Conservation (phyloP, 2,113 vertebrate genomes). For the Orycteropus afer region DNA sequence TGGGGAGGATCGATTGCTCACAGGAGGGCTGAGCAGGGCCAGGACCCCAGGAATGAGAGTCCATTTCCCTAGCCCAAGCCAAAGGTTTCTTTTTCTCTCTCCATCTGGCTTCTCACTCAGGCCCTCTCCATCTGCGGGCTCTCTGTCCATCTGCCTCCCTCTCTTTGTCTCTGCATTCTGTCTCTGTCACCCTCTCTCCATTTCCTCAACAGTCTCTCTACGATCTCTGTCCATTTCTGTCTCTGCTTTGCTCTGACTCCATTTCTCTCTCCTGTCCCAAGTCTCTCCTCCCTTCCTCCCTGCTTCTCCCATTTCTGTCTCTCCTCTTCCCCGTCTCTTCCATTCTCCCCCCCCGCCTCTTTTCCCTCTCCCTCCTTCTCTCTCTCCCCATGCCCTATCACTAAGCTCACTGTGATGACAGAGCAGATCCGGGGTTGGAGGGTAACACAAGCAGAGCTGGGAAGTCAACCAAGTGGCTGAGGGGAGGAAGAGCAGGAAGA, state of each 20-base stretch:
- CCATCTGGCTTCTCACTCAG: neutral
- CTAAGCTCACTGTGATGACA: neutral
- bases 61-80: neutral
- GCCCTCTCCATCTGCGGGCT: neutral
- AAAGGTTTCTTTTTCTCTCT: neutral
- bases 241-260: neutral
- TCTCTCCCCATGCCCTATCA: no score
- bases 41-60: neutral
- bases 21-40: neutral
- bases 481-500: neutral
- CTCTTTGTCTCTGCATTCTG: neutral
- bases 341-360: no score
- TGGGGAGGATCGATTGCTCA: conserved; percentile 38
- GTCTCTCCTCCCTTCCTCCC: neutral
- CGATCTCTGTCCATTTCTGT: neutral
- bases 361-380: neutral
- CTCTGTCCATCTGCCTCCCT: neutral
- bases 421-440: neutral
- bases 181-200: neutral
- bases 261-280: neutral
- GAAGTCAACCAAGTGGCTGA: neutral
- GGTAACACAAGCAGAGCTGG: no score
- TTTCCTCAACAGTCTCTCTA: neutral
- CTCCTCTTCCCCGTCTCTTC: neutral
- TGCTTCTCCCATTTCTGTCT: neutral